These are phyloP conservation scores for Trematomus loennbergii DNA, from an alignment of 2,113 vertebrate genomes.

Conservation along the genomic window DNA sequence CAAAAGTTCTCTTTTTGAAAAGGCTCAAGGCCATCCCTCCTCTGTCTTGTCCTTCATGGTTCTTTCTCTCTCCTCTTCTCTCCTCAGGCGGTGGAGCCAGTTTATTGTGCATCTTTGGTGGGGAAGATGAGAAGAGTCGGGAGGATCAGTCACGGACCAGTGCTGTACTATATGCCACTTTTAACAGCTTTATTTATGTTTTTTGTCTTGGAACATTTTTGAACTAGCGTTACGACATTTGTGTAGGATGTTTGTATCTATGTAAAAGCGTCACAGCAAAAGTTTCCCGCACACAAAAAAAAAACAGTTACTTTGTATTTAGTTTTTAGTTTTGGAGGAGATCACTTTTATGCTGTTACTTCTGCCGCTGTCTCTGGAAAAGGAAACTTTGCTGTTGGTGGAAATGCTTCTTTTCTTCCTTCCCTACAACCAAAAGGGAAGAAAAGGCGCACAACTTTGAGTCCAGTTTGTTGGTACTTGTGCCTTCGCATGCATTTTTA, in stretches of 20 bases:
- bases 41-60: neutral
- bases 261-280: constrained; percentile 83
- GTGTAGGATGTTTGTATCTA: constrained; percentile 88
- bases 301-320: constrained; percentile 1
- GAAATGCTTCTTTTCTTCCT: constrained; percentile 62
- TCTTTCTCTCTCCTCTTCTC: constrained; percentile 31
- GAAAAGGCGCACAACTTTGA: constrained; percentile 63
- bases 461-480: constrained; percentile 79
- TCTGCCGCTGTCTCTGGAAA: constrained; percentile 75
- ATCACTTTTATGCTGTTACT: constrained; percentile 79
- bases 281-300: constrained; percentile 20
- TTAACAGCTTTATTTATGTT: constrained; percentile 95
- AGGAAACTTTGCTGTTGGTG: constrained; percentile 83
- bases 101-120: constrained; percentile 62
- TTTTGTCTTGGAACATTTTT: constrained; percentile 80
- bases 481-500: constrained; percentile 83
- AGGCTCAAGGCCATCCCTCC: neutral
- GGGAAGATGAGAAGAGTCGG: constrained; percentile 62
- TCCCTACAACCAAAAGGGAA: constrained; percentile 48
- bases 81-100: constrained; percentile 70
- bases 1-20: neutral
- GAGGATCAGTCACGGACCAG: constrained; percentile 84
- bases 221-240: constrained; percentile 69
- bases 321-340: constrained; percentile 52
- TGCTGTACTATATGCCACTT: constrained; percentile 90